Evolutionary conservation across 2,113 vertebrate species (phyloP), one percentile per base, ranked within the genome.

Genomic region (Nymphicus hollandicus): DNA sequence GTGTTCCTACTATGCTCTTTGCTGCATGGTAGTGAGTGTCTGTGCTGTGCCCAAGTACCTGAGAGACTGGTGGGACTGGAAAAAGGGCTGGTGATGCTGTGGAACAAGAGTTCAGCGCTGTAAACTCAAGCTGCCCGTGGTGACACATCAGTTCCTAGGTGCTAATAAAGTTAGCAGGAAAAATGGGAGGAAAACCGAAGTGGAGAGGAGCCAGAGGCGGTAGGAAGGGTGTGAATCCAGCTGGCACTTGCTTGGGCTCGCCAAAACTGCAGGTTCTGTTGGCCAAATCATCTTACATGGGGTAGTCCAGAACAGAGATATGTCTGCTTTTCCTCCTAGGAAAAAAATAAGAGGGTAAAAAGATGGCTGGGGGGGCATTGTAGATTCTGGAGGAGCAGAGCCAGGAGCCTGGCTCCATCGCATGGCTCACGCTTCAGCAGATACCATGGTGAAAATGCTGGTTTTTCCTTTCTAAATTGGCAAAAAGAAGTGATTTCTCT

Each of bases 81-180:
- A 9, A 81, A 64, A 17, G 52, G 25, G 33, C 33, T 39, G 33
- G 18, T 17, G 61, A 28, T 49, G 52, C 44, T 78, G 50, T 0
- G 3, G 33, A 77, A 39, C 16, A 10, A 69, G 37, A 81, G 72
- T 64, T 83, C 64, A 41, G 83, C 7, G 3, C 65, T 60, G 17
- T 13, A 24, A 72, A 29, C 8, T 91, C n/a, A 53, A 68, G 69
- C 46, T 80, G 39, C 58, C 19, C 2, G 0, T 0, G 0, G 28
- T 58, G 66, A 37, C 19, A 58, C 47, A 12, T 46, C 0, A 0
- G 66, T 37, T 86, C 68, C 69, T 50, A 58, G 80, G 64, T 76
- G 76, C 83, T 81, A n/a, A 71, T 55, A 46, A 66, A 91, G 52
- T 47, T 6, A 68, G 81, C 17, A 72, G 52, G 39, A 46, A 79